phyloP scores from a whole-genome alignment of 1,140 invertebrate genomes.

The Heliconius melpomene region DNA sequence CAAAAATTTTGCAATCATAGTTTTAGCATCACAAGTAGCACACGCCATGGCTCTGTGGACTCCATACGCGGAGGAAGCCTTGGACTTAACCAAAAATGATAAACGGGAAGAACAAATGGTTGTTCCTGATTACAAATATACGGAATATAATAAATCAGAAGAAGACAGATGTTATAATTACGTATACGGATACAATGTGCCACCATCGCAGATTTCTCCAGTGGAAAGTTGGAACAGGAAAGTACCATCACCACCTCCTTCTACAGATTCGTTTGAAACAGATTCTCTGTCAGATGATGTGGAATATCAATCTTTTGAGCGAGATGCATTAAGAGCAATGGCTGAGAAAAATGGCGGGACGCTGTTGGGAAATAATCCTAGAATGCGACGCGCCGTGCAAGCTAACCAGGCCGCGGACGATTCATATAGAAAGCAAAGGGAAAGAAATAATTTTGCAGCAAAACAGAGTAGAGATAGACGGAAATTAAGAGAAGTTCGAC shows the following conservation, averaged over 20 bases:
- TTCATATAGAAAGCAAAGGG: constrained; percentile 92
- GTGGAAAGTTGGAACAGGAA: constrained; percentile 35
- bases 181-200: constrained; percentile 39
- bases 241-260: constrained; percentile 36
- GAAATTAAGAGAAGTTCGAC: constrained; percentile 94
- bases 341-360: constrained; percentile 82
- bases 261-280: constrained; percentile 31
- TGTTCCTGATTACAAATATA: constrained; percentile 37
- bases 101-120: constrained; percentile 31
- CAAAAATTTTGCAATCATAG: constrained; percentile 22
- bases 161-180: constrained; percentile 37
- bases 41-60: constrained; percentile 54
- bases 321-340: constrained; percentile 85
- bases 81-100: constrained; percentile 51
- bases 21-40: constrained; percentile 20
- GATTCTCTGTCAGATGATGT: constrained; percentile 72
- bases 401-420: constrained; percentile 81
- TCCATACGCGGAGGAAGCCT: constrained; percentile 53
- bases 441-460: constrained; percentile 97
- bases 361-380: constrained; percentile 82
- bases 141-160: constrained; percentile 34
- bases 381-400: constrained; percentile 83
- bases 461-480: constrained; percentile 95
- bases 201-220: constrained; percentile 43
- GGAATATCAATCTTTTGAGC: constrained; percentile 85